phyloP scores from a whole-genome alignment of 2,797 vertebrate genomes.

The Spinus olivaceus region DNA sequence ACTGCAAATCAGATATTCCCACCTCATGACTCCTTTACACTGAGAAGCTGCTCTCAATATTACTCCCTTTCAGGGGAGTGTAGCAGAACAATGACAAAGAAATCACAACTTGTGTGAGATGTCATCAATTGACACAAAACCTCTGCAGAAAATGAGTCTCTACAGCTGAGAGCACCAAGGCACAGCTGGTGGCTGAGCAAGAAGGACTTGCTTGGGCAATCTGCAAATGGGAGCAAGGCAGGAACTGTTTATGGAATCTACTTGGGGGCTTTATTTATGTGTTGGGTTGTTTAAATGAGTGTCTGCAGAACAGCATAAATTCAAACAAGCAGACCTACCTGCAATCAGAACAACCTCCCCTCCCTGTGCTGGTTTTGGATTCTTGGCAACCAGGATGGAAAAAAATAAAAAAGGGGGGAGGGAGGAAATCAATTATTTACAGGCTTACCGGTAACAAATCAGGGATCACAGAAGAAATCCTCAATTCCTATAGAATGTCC shows the following conservation, averaged over 20 bases:
- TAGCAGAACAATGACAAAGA: neutral
- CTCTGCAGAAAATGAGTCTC: neutral
- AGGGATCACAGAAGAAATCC: neutral
- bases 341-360: neutral
- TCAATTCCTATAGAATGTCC: neutral
- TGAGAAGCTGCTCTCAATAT: neutral
- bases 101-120: neutral
- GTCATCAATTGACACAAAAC: neutral
- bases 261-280: neutral
- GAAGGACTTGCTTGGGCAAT: neutral
- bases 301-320: neutral
- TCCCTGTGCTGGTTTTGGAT: neutral
- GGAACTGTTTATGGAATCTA: neutral
- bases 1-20: neutral
- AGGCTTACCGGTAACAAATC: neutral
- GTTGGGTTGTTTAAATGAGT: neutral
- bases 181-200: neutral
- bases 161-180: neutral
- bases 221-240: neutral
- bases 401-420: neutral
- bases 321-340: neutral
- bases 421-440: constrained; percentile 10
- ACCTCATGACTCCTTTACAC: neutral
- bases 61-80: neutral
- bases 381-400: neutral